Evolutionary conservation across 2,113 vertebrate genomes (phyloP), one percentile per base, ranked within the genome.

Genomic region (Maccullochella peelii): DNA sequence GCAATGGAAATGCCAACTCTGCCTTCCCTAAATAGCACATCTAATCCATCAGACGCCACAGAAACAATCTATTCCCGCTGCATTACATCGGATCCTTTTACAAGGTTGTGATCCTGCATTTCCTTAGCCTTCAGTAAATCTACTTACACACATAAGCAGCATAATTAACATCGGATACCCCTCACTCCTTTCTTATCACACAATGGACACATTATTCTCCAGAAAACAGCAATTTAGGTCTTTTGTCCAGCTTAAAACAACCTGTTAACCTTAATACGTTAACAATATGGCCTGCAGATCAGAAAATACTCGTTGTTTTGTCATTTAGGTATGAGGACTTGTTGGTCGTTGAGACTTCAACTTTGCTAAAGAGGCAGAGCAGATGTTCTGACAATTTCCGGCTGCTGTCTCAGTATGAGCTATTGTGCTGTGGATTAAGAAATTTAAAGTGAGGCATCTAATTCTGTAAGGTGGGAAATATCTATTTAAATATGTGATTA

Each of bases 31-130:
- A 66, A 44, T 14, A 52, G 2, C 16, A 25, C 40, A 80, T 78
- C 50, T 30, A 73, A 66, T 80, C 75, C 16, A 44, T 61, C 33
- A 68, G n/a, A 66, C 14, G 23, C 10, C 14, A 57, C 5, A n/a
- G 1, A 21, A 52, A 58, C 72, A 65, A 49, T 14, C 18, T 58
- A 11, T 38, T 42, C 33, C 30, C 2, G 5, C 2, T 16, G 21
- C 27, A 49, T 61, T 25, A 55, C 12, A 0, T 3, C 14, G 25
- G 5, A 59, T 40, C 25, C 9, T 76, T 21, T 67, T 21, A 49
- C 21, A 18, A 49, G 57, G 44, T 23, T 55, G 16, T 27, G 15
- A 25, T 73, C 16, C 47, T 54, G 36, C 33, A 27, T 67, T 58
- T 42, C 4, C 18, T 38, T 33, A 50, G 8, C 42, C 23, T 61